Evolutionary conservation across 1,140 invertebrate genomes (phyloP).

Genomic region (Saccostrea glomerata): DNA sequence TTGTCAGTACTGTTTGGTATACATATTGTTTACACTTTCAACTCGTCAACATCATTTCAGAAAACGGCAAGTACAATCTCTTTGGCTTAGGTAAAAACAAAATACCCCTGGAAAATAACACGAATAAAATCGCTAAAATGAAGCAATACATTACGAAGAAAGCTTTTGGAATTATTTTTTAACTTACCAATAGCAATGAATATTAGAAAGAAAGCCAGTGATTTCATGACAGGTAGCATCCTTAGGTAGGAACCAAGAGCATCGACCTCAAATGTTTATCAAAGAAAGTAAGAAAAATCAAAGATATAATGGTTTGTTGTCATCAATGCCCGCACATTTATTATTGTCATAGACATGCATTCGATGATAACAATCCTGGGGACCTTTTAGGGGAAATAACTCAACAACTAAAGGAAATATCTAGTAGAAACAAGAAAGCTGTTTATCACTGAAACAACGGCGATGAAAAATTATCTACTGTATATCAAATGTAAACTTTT

Average conservation of each 20-base stretch:
- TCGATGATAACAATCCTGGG: not conserved
- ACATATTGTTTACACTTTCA: too few relatives aligned
- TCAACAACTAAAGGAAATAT: not conserved
- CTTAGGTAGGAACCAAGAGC: not conserved
- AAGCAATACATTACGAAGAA: too few relatives aligned
- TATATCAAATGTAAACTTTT: too few relatives aligned
- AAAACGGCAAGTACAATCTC: too few relatives aligned
- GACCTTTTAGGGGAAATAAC: not conserved
- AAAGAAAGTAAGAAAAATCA: not conserved
- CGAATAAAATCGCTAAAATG: too few relatives aligned
- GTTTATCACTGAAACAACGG: too few relatives aligned
- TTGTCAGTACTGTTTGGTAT: too few relatives aligned
- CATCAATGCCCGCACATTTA: not conserved
- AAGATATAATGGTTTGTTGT: not conserved
- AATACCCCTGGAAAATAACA: too few relatives aligned
- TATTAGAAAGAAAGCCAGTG: not conserved
- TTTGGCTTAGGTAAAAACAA: too few relatives aligned
- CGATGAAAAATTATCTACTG: too few relatives aligned
- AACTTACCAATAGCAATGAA: not conserved
- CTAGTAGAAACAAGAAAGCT: not conserved
- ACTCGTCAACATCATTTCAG: too few relatives aligned
- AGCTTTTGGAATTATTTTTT: not conserved
- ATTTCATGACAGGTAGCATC: not conserved
- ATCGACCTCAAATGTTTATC: not conserved
- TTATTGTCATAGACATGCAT: conserved; percentile 1